phyloP scores from a whole-genome alignment of 2,797 vertebrate genomes.

The Chelmon rostratus region DNA sequence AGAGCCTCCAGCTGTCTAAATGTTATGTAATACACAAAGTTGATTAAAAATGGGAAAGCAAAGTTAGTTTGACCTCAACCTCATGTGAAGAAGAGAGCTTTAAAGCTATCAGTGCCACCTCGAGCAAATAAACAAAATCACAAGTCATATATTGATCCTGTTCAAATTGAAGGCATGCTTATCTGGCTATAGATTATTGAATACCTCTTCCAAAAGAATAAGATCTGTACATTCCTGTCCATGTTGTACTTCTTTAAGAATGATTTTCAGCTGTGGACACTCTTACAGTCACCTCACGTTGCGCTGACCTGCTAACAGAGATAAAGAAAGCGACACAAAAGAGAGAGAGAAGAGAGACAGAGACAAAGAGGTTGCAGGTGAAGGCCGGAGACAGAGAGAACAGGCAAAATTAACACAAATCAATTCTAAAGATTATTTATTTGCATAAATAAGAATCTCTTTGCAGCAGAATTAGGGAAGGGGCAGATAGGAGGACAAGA shows the following conservation, averaged over 20 bases:
- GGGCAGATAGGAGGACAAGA: not conserved
- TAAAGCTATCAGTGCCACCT: not conserved
- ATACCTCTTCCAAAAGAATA: not conserved
- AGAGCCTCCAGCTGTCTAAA: not conserved
- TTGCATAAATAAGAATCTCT: conserved; percentile 44
- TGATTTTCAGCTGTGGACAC: not conserved
- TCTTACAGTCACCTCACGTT: conserved; percentile 5
- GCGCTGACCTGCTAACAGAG: conserved; percentile 24
- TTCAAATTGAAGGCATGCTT: not conserved
- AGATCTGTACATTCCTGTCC: not conserved
- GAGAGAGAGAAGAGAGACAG: not conserved
- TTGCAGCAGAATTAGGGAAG: not conserved
- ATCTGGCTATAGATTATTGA: not conserved
- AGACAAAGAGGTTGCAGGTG: conserved; percentile 44
- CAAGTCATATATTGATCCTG: not conserved
- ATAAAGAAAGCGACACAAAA: conserved; percentile 12
- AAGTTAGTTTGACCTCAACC: not conserved
- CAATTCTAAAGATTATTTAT: conserved; percentile 34
- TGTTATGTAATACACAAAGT: not conserved
- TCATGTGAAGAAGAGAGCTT: not conserved
- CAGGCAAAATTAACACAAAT: conserved; percentile 31
- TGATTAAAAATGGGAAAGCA: not conserved
- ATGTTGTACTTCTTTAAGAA: not conserved
- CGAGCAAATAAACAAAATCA: too few relatives aligned
- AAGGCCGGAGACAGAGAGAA: conserved; percentile 27